These are phyloP conservation scores for Lineus longissimus DNA, from an alignment of 1,140 invertebrate genomes.

Conservation along the genomic window DNA sequence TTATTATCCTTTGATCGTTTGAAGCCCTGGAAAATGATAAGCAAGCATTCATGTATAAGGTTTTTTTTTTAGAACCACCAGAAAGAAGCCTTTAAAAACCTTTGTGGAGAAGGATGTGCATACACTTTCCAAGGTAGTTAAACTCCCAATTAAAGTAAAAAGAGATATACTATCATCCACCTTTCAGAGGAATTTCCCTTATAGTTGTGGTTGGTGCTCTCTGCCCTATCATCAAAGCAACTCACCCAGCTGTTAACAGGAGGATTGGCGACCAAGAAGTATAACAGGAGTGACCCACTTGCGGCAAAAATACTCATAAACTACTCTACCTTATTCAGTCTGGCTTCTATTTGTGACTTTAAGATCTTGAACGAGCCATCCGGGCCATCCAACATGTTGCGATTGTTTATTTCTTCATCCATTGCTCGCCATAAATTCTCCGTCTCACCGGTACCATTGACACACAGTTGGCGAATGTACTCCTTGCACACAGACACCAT, in stretches of 20 bases:
- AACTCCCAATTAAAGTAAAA: no score
- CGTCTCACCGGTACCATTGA: background rate
- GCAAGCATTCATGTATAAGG: background rate
- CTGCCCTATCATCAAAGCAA: no score
- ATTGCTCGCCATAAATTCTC: slow-evolving; percentile 46
- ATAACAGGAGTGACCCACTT: no score
- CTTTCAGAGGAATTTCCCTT: no score
- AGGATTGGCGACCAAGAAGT: no score
- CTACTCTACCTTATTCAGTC: slow-evolving; percentile 23
- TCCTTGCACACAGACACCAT: slow-evolving; percentile 50
- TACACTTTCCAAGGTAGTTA: no score
- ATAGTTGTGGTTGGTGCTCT: no score
- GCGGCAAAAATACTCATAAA: no score
- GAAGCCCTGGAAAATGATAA: background rate
- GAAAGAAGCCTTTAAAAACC: no score
- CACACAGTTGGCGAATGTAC: slow-evolving; percentile 35
- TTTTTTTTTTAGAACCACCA: background rate
- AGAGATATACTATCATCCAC: no score
- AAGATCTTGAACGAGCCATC: slow-evolving; percentile 34
- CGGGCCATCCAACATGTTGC: slow-evolving; percentile 21
- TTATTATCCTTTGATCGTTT: background rate
- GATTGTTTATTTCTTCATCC: slow-evolving; percentile 35
- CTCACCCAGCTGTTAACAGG: no score
- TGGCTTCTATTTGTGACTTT: slow-evolving; percentile 38
- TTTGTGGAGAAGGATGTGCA: no score